phyloP scores from a whole-genome alignment of 1,140 invertebrate species.

The Chrysomallon squamiferum region DNA sequence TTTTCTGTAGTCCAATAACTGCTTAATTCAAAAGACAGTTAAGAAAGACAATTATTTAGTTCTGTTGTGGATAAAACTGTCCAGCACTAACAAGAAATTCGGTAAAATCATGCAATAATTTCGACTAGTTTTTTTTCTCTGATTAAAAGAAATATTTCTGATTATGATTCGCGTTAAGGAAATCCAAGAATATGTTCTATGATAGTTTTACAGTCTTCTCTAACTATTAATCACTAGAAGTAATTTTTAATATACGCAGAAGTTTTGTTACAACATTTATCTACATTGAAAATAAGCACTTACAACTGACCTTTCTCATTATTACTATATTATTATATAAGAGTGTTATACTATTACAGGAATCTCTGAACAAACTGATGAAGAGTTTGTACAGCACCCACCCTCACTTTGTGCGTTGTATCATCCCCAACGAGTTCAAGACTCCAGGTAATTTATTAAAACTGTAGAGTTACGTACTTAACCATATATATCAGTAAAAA shows the following conservation, averaged over 20 bases:
- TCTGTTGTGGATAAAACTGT: no score
- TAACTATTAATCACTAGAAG: not conserved
- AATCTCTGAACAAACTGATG: conserved; percentile 1
- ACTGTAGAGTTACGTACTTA: no score
- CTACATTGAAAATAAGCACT: not conserved
- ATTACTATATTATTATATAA: not conserved
- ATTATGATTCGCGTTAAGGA: not conserved
- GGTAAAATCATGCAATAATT: no score
- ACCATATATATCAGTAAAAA: no score
- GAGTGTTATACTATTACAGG: not conserved
- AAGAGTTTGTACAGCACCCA: not conserved
- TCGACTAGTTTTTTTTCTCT: no score
- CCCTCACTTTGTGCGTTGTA: conserved; percentile 1
- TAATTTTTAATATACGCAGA: not conserved
- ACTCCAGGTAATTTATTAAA: conserved; percentile 3
- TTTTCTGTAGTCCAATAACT: no score
- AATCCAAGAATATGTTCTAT: not conserved
- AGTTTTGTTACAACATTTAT: not conserved
- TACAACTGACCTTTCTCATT: not conserved
- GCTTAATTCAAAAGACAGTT: no score
- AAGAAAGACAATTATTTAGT: no score
- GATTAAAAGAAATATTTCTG: no score
- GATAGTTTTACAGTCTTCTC: not conserved
- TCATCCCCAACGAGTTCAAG: not conserved
- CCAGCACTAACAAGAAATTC: no score